Conservation (phyloP, 2,797 vertebrate species). For the Carcharodon carcharias region DNA sequence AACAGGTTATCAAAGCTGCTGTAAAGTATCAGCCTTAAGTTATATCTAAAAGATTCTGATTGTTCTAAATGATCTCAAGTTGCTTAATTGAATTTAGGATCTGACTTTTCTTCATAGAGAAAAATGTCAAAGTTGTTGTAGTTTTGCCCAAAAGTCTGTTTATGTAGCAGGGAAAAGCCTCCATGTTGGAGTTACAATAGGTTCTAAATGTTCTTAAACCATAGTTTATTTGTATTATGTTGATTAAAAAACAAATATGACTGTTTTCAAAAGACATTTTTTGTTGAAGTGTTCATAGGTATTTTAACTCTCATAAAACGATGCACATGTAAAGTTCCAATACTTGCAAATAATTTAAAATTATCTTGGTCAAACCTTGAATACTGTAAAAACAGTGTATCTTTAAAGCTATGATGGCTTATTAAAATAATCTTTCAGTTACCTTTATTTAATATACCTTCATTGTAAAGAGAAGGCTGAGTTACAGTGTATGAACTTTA, state of each 20-base stretch:
- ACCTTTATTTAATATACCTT: not conserved
- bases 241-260: not conserved
- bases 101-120: not conserved
- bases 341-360: not conserved
- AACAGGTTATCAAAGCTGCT: not conserved
- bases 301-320: not conserved
- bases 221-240: not conserved
- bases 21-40: not conserved
- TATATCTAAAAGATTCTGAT: not conserved
- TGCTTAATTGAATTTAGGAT: not conserved
- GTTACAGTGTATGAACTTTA: not conserved
- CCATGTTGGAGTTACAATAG: not conserved
- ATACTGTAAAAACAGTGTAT: not conserved
- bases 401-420: not conserved
- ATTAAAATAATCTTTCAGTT: not conserved
- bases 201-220: not conserved
- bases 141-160: not conserved
- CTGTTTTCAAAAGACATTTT: not conserved
- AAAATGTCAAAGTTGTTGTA: not conserved
- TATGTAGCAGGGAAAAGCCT: not conserved
- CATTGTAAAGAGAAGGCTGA: not conserved
- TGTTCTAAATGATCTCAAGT: not conserved
- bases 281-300: not conserved
- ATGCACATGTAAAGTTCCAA: not conserved
- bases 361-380: not conserved